Percentiles rank a stretch among this genome's conserved stretches.
These are phyloP conservation scores for Heteromormyrus szaboi DNA, from an alignment of 2,797 vertebrate species.

Conservation along the genomic window DNA sequence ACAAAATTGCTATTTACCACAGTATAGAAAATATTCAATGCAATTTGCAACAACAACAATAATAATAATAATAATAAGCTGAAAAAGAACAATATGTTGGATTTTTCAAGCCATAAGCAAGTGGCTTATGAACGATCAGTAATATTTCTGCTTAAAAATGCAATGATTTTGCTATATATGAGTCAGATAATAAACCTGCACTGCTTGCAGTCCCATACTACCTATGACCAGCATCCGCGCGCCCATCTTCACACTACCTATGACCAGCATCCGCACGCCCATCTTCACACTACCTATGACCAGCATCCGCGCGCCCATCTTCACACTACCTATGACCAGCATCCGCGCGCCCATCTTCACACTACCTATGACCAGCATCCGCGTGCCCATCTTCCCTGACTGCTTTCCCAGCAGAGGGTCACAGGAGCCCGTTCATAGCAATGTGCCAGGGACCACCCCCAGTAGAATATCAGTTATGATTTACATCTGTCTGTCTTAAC, in stretches of 20 bases:
- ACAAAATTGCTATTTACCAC: not conserved
- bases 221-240: not conserved
- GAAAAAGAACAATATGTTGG: not conserved
- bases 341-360: not conserved
- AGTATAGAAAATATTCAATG: not conserved
- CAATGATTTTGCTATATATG: not conserved
- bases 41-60: not conserved
- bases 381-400: not conserved
- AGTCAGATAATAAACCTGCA: not conserved
- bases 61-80: not conserved
- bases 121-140: not conserved
- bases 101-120: not conserved
- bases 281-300: not conserved
- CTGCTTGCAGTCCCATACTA: not conserved
- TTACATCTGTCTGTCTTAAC: not conserved
- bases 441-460: not conserved
- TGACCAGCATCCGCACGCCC: not conserved
- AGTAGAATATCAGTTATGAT: not conserved
- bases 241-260: not conserved
- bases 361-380: not conserved
- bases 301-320: not conserved
- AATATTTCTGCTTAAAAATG: not conserved
- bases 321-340: not conserved
- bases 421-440: not conserved
- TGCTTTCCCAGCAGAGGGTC: not conserved